A percentile compares a stretch with the other conserved stretches of the same genome.
These are phyloP conservation scores for Willowsia nigromaculata DNA, from an alignment of 2,888 invertebrate genomes.

Conservation along the genomic window DNA sequence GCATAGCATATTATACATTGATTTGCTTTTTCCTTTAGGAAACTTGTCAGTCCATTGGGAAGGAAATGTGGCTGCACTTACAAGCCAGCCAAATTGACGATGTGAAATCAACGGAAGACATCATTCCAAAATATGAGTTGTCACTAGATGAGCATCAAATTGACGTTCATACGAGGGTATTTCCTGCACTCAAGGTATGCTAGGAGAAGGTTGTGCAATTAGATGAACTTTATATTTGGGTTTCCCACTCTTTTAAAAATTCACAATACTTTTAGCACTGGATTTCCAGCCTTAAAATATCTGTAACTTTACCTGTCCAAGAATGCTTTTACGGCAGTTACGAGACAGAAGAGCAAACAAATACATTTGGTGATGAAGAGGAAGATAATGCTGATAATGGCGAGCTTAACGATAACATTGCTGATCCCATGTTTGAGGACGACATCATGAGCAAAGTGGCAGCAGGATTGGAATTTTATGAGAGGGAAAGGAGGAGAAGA, in stretches of 20 bases:
- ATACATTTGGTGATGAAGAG: background rate
- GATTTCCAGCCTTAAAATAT: background rate
- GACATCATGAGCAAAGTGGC: constrained; percentile 64
- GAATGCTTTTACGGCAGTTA: constrained; percentile 59
- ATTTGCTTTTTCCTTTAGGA: too few relatives aligned
- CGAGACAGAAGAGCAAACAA: constrained; percentile 33
- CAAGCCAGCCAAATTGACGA: constrained; percentile 39
- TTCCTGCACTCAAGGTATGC: constrained; percentile 55
- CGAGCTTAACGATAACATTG: background rate
- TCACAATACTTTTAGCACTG: constrained; percentile 22
- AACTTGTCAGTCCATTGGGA: constrained; percentile 43
- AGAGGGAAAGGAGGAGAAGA: background rate
- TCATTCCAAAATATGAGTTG: constrained; percentile 29
- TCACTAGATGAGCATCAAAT: constrained; percentile 56
- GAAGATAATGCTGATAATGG: background rate
- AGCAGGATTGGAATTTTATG: constrained; percentile 38
- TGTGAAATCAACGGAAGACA: background rate
- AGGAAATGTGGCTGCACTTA: constrained; percentile 31
- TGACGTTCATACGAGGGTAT: constrained; percentile 48
- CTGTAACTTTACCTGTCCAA: constrained; percentile 33
- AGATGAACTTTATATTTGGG: background rate
- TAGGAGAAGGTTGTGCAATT: background rate
- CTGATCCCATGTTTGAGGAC: constrained; percentile 36
- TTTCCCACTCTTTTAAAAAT: background rate
- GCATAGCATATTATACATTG: too few relatives aligned